phyloP scores from a whole-genome alignment of 2,113 vertebrate species.

The Chlorodrepanis virens region DNA sequence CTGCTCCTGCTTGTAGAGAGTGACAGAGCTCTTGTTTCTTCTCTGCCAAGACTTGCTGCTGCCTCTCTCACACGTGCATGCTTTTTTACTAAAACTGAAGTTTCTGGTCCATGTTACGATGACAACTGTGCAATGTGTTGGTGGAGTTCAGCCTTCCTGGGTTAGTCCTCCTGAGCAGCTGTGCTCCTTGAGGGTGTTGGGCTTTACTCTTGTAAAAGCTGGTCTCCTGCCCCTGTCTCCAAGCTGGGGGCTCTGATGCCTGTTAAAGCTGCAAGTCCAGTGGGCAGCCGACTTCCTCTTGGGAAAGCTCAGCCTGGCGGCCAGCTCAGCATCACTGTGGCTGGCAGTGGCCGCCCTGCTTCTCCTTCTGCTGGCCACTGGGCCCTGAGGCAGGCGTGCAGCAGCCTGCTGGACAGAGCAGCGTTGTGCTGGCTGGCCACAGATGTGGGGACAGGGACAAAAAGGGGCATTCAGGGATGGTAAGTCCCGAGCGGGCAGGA shows the following conservation, averaged over 20 bases:
- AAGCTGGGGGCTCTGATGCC: not conserved
- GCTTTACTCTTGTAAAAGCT: not conserved
- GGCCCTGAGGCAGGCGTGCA: accelerated
- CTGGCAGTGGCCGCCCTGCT: not conserved
- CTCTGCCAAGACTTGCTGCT: not conserved
- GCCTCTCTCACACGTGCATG: not conserved
- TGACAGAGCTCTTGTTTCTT: not conserved
- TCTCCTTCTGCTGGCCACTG: not conserved
- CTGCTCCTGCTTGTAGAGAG: not conserved
- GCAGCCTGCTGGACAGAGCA: not conserved
- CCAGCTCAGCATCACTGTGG: accelerated
- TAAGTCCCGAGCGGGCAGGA: not conserved
- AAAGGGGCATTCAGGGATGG: slow-evolving; percentile 42
- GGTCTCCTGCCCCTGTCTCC: not conserved
- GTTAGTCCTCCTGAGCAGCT: not conserved
- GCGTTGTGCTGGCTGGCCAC: not conserved
- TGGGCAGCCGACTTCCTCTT: not conserved
- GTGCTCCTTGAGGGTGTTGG: not conserved
- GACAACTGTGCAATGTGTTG: not conserved
- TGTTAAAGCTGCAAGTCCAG: too few species aligned
- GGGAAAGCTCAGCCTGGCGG: not conserved
- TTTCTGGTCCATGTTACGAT: not conserved
- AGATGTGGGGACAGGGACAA: slow-evolving; percentile 16
- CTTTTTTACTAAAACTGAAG: not conserved
- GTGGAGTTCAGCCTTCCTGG: not conserved